Conservation (phyloP, 2,888 invertebrate genomes). For the Hypselothyrea guttata region DNA sequence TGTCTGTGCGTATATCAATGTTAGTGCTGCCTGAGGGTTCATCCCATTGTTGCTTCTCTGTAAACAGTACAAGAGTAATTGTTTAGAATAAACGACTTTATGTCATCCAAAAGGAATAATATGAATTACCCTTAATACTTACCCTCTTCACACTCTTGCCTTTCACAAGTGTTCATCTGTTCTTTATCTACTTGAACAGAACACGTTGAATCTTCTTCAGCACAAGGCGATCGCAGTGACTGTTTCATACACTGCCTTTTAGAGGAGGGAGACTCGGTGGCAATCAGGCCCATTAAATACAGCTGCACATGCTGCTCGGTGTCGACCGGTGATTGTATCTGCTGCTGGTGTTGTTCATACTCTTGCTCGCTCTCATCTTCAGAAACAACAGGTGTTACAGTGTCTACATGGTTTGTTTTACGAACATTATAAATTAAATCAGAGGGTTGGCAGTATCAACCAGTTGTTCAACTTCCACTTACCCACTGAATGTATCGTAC, state of each 20-base stretch:
- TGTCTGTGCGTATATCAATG: too few relatives aligned
- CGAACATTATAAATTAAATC: constrained; percentile 70
- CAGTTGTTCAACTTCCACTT: constrained; percentile 52
- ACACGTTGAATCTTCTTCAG: constrained; percentile 32
- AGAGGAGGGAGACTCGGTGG: constrained; percentile 58
- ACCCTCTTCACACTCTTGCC: constrained; percentile 40
- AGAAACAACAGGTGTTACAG: constrained; percentile 73
- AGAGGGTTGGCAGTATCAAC: constrained; percentile 74
- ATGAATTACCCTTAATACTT: constrained; percentile 57
- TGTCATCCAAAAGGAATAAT: constrained; percentile 9
- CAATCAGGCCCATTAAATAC: constrained; percentile 54
- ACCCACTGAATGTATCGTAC: constrained; percentile 49
- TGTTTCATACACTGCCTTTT: constrained; percentile 28
- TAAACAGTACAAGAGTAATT: constrained; percentile 24
- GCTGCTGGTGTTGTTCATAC: constrained; percentile 16
- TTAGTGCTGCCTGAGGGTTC: constrained; percentile 19
- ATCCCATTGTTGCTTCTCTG: constrained; percentile 22
- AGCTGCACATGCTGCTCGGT: constrained; percentile 46
- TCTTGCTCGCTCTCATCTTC: constrained; percentile 53
- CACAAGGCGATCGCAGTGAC: constrained; percentile 28
- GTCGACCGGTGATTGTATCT: constrained; percentile 6
- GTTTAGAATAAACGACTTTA: constrained; percentile 22
- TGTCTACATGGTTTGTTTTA: constrained; percentile 70
- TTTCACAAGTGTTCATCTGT: constrained; percentile 38
- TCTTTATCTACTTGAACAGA: neutral